Evolutionary conservation across 2,113 vertebrate species (phyloP).

Genomic region (Alligator mississippiensis): DNA sequence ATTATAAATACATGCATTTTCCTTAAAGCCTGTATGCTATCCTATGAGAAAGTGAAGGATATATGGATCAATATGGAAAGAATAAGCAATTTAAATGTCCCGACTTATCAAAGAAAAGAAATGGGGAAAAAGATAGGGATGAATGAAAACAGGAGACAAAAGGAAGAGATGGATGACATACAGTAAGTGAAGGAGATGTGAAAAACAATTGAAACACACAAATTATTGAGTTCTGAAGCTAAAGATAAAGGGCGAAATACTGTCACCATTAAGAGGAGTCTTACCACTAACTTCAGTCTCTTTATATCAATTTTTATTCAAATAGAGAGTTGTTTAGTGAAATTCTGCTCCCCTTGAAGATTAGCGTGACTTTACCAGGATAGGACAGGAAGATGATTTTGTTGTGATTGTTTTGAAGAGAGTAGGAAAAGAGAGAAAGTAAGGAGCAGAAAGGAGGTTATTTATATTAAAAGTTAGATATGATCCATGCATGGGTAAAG

Average conservation of each 20-base stretch:
- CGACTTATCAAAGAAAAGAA: neutral
- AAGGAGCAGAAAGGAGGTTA: neutral
- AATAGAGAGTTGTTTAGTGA: no score
- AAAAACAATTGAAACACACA: neutral
- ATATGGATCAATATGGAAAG: neutral
- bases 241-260: neutral
- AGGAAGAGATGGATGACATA: neutral
- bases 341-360: neutral
- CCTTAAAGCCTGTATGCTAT: neutral
- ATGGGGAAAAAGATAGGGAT: neutral
- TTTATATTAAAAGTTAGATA: neutral
- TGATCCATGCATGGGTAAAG: neutral
- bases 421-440: neutral
- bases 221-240: neutral
- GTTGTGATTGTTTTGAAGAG: neutral
- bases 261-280: neutral
- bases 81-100: neutral
- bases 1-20: neutral
- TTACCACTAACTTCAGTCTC: no score
- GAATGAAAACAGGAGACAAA: neutral
- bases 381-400: neutral
- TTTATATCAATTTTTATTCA: no score
- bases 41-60: neutral
- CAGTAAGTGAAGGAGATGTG: neutral
- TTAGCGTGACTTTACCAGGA: neutral